Base-by-base conservation (phyloP, 2,797 vertebrate species). In the Micropoecilia bifurca region DNA sequence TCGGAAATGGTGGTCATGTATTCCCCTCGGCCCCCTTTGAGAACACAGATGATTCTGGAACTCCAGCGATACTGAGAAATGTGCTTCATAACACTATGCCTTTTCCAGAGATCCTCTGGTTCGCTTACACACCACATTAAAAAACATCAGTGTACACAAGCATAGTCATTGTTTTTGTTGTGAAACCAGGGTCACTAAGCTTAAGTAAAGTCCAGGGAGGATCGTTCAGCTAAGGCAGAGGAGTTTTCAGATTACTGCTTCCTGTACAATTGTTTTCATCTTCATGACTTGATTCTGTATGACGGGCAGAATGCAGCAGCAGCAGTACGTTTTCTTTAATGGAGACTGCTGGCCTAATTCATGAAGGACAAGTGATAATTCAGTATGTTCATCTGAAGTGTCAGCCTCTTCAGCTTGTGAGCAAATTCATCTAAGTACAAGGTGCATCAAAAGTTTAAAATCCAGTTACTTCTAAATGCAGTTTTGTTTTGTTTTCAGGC, bases 11-110 rank as follows among this genome's bases (percentile, higher is more conserved):
- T 77, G 79, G 47, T 78, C 33, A 79, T 87, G 79, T 73, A 82
- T 89, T 66, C 16, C 33, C 30, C 1, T 13, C n/a, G 0, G 7
- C 61, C 59, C 14, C 30, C 83, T 69, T 83, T 39, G 4, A 84
- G 80, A 90, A 87, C 80, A 88, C 78, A 69, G 75, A 84, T 75
- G 73, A 80, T 81, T 78, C 86, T 83, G 46, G 76, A 87, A 84
- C 82, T 87, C 13, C 55, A 84, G 77, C 74, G 72, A 47, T 82
- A 74, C 68, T 77, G 80, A 77, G 87, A 71, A 82, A 89, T 84
- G 76, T 87, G 76, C 84, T 89, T 83, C 87, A 88, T 87, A 87
- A 92, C 91, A 89, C 88, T 90, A 91, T 81, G 85, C 85, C 85
- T 91, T 92, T 86, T 85, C 69, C 75, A 74, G 73, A 83, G 79